Evolutionary conservation across 2,888 invertebrate species (phyloP).

Genomic region (Drosophila robusta): DNA sequence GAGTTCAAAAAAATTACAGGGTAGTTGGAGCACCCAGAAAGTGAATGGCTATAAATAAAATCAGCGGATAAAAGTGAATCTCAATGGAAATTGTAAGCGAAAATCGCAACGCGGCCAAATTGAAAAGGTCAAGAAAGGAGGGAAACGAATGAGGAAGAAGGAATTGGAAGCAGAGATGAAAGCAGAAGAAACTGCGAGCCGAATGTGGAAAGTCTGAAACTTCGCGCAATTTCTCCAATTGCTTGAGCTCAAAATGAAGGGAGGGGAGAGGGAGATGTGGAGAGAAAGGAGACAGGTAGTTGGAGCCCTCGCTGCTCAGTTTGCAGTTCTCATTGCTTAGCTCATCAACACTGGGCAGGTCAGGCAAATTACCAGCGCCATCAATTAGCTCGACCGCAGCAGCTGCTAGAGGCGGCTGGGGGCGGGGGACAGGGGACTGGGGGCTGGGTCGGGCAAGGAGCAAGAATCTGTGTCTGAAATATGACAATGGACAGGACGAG

Average conservation of each 20-base stretch:
- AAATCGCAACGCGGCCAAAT: conserved; percentile 32
- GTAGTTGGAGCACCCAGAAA: conserved; percentile 33
- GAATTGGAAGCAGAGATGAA: no score
- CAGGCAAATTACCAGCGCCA: conserved; percentile 68
- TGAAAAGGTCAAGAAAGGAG: conserved; percentile 15
- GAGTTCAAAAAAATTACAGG: background rate
- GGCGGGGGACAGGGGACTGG: background rate
- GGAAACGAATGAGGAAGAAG: background rate
- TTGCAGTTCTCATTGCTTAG: conserved; percentile 17
- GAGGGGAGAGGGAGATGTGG: background rate
- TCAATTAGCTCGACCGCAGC: conserved; percentile 58
- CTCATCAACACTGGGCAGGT: conserved; percentile 24
- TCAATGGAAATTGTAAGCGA: conserved; percentile 36
- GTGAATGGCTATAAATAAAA: conserved; percentile 54
- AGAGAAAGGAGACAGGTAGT: background rate
- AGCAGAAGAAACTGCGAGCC: no score
- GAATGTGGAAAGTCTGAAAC: background rate
- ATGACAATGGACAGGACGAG: conserved; percentile 51
- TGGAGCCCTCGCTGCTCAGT: background rate
- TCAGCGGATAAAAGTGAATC: conserved; percentile 47
- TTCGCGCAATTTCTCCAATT: background rate
- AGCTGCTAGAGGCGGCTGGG: background rate
- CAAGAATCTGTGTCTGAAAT: conserved; percentile 60
- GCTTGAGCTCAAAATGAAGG: background rate
- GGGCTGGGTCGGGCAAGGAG: background rate